Evolutionary conservation across 2,888 invertebrate species (phyloP), one percentile per base, ranked within the genome.

Genomic region (Zygaena filipendulae): DNA sequence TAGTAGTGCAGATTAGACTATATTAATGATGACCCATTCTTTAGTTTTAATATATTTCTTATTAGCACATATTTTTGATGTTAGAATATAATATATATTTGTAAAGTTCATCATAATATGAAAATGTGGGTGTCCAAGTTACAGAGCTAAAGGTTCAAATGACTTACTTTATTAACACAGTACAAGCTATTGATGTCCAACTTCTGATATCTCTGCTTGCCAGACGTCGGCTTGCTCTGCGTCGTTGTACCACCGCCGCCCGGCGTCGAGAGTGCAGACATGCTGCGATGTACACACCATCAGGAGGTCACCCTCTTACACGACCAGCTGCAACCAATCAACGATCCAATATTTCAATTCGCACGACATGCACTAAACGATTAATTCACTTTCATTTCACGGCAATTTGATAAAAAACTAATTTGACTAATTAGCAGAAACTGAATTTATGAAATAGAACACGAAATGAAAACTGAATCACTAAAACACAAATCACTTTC

Each of bases 101-200:
- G n/a, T n/a, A n/a, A n/a, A n/a, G n/a, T n/a, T n/a, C n/a, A n/a
- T n/a, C n/a, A n/a, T n/a, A n/a, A n/a, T n/a, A n/a, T n/a, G n/a
- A n/a, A n/a, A n/a, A n/a, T n/a, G n/a, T n/a, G n/a, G n/a, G n/a
- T n/a, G n/a, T n/a, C n/a, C n/a, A n/a, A n/a, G n/a, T n/a, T 16
- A 16, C 7, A 16, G 16, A 16, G 6, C 3, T 20, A 13, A 20
- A 20, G 19, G 19, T 19, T 20, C 22, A 11, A 23, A 31, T 11
- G 40, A 85, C 88, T 85, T 71, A 90, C 91, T 82, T 86, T 87
- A 77, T 88, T 90, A 62, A 86, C 87, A 81, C 92, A 91, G 82
- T 95, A 96, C 81, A 97, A 87, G 85, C 87, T 95, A 90, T 97
- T 97, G 87, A 97, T 96, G 86, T 97, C 95, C 85, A 97, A 87